Base-by-base conservation (phyloP, 2,797 vertebrate species). In the Antennarius maculatus region DNA sequence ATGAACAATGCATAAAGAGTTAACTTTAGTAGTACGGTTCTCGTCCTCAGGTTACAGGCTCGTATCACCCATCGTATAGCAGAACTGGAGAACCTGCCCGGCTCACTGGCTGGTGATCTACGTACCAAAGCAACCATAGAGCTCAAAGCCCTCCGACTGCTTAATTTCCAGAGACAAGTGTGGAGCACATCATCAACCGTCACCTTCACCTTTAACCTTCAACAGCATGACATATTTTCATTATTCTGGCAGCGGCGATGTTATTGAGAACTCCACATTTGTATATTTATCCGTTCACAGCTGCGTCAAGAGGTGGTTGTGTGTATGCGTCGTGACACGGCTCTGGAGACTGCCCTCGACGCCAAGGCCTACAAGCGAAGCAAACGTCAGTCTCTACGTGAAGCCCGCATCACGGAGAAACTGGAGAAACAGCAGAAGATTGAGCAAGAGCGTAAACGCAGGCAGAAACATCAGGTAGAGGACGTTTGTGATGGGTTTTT, bases 341-440 rank as follows among this genome's bases (percentile, higher is more conserved):
- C 97, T 0, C 86, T 99, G 10, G 97, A 98, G 78, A 99, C 97
- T 0, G 97, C 97, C 0, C 95, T 99, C 3, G 97, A 99, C 0
- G 95, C 95, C 77, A 99, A 99, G 89, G 97, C 97, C 15, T 99
- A 99, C 91, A 99, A 99, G 75, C 94, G 97, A 66, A 99, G 97
- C 92, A 99, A 99, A 84, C 92, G 97, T 0, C 97, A 99, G 90
- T 98, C 97, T 0, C 85, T 98, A 37, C 94, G 97, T 0, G 97
- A 99, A 82, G 97, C 97, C 0, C 93, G 97, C 27, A 99, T 99
- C 92, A 99, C 97, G 0, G 97, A 99, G 92, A 99, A 99, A 77
- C 94, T 99, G 83, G 97, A 99, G 91, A 99, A 99, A 65, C 97
- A 99, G 89, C 97, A 99, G 90, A 99, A 99, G 93, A 98, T 99